Evolutionary conservation across 2,797 vertebrate species (phyloP).

Genomic region (Fundulus diaphanus): DNA sequence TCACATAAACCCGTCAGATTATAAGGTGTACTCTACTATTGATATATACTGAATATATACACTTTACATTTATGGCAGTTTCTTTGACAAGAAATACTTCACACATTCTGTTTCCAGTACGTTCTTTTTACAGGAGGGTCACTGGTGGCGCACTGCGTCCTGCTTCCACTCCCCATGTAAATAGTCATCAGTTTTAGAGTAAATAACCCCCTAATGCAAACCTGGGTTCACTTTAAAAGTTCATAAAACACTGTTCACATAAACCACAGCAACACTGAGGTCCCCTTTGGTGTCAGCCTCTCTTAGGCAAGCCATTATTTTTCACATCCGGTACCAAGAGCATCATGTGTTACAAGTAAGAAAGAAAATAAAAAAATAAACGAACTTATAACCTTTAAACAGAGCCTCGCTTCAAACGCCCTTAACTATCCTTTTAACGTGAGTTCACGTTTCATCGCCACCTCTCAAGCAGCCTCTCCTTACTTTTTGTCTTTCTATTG

Average conservation of each 20-base stretch:
- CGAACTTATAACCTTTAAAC: neutral
- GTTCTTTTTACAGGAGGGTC: neutral
- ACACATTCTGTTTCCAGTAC: neutral
- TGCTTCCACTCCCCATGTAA: neutral
- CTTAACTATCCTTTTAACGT: neutral
- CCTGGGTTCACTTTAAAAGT: neutral
- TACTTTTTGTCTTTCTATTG: constrained; percentile 18
- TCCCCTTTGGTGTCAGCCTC: neutral
- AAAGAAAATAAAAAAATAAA: too few relatives aligned
- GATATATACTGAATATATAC: neutral
- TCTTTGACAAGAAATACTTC: neutral
- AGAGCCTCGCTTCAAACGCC: constrained; percentile 9
- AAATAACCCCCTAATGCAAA: neutral
- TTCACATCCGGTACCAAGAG: neutral
- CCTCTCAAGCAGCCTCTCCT: constrained; percentile 38
- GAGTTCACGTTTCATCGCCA: constrained; percentile 2
- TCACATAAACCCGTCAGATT: too few relatives aligned
- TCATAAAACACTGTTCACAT: neutral
- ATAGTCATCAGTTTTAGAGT: neutral
- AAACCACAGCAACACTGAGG: neutral
- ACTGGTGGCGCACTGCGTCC: neutral
- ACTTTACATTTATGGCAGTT: neutral
- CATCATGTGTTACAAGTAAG: neutral
- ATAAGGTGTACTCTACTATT: neutral
- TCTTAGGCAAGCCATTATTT: neutral